These are phyloP conservation scores for Pogonocichla stellata DNA, from an alignment of 2,113 vertebrate genomes.

Conservation along the genomic window DNA sequence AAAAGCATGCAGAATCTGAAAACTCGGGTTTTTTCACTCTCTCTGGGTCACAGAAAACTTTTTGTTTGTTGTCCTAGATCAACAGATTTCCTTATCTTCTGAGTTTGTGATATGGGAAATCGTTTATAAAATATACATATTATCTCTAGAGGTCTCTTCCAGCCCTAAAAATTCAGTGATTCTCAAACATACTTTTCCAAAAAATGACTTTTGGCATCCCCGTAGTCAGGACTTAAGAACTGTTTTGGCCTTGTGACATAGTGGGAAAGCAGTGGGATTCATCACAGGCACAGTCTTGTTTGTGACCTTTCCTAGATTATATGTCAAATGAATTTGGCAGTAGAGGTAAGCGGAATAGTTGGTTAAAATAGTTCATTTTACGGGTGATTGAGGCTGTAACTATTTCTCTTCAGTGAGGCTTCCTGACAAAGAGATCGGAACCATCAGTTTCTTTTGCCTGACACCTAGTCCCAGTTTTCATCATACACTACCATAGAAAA, in stretches of 20 bases:
- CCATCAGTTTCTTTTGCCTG: not conserved
- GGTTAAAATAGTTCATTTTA: not conserved
- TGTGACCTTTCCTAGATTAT: not conserved
- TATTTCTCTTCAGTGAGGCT: not conserved
- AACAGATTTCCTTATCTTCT: not conserved
- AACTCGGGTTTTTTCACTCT: not conserved
- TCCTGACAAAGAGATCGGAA: not conserved
- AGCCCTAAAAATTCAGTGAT: not conserved
- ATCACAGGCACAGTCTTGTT: not conserved
- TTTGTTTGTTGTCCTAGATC: not conserved
- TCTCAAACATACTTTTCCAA: not conserved
- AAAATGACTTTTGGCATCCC: not conserved
- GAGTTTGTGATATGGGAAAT: not conserved
- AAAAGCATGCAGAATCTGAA: not conserved
- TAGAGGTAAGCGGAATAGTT: not conserved
- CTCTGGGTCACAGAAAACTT: not conserved
- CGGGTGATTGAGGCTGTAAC: not conserved
- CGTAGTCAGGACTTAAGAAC: not conserved
- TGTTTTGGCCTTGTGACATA: rapidly evolving
- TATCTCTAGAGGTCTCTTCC: not conserved
- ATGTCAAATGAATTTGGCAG: not conserved
- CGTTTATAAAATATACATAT: not conserved
- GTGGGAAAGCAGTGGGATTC: not conserved
- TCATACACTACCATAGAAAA: not conserved
- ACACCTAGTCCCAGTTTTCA: not conserved